Base-by-base conservation (phyloP, 2,797 vertebrate genomes). In the Arvicola amphibius region DNA sequence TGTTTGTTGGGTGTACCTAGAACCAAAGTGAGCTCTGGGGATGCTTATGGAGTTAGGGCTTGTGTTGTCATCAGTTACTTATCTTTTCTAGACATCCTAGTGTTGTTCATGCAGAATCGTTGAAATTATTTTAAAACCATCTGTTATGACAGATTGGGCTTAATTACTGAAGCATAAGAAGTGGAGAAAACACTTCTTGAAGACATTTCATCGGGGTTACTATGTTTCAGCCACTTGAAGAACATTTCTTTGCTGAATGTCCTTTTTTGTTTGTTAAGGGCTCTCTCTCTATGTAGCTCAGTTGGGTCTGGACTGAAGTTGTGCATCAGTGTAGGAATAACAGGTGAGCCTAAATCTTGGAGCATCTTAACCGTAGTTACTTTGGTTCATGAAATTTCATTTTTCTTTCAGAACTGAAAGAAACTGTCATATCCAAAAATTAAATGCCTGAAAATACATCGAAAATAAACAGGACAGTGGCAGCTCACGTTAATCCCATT, bases 401-500 rank as follows among this genome's bases (percentile, higher is more conserved):
- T 79, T 93, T 32, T 96, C 21, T 97, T 97, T 92, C 81, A 95
- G 56, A 95, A 92, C 89, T 88, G 81, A 95, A 97, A 93, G 37
- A 94, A 94, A 94, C 51, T 89, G 51, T 94, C 46, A 79, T 59
- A 71, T 85, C 32, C 63, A 69, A 84, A 97, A 96, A 91, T 95
- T 89, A 86, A 88, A 83, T 90, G 51, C 80, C 73, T 86, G 67
- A 77, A 25, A 46, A 29, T 85, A 2, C 21, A 27, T 51, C 63
- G 65, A 89, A 78, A 94, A 59, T 90, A 81, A 88, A 23, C 71
- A 73, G 71, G 37, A 21, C 71, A 21, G 21, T 40, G 10, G 71
- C 37, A 40, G 71, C 21, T 5, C 37, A 73, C 0, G 4, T 73
- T 73, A 12, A 40, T 12, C n/a, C 21, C 21, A 73, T 10, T 11